Conservation (phyloP, 1,140 invertebrate species). For the Homalodisca vitripennis region DNA sequence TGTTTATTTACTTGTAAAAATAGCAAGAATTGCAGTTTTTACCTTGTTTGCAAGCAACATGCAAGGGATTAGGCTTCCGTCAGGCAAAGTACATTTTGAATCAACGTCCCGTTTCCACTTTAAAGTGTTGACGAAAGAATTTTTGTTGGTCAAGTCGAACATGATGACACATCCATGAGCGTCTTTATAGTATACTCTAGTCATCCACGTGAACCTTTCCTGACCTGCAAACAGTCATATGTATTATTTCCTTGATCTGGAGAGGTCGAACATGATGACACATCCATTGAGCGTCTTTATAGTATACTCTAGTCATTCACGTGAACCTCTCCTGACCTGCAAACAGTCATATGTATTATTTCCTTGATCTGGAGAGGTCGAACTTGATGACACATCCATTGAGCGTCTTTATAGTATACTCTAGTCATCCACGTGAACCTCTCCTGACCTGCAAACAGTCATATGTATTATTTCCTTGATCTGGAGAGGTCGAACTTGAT, state of each 20-base stretch:
- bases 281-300: slow-evolving; percentile 62
- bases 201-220: slow-evolving; percentile 63
- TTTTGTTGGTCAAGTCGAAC: slow-evolving; percentile 59
- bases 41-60: slow-evolving; percentile 62
- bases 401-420: slow-evolving; percentile 63
- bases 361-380: slow-evolving; percentile 51
- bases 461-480: slow-evolving; percentile 48
- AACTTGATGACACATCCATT: slow-evolving; percentile 63
- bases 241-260: slow-evolving; percentile 50
- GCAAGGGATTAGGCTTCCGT: slow-evolving; percentile 57
- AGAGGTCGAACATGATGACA: slow-evolving; percentile 62
- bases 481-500: slow-evolving; percentile 61
- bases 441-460: slow-evolving; percentile 54
- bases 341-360: slow-evolving; percentile 25
- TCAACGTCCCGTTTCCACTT: slow-evolving; percentile 65
- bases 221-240: slow-evolving; percentile 50
- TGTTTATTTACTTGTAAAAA: too few species aligned
- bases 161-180: slow-evolving; percentile 62
- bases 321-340: slow-evolving; percentile 61
- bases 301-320: slow-evolving; percentile 63
- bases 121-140: slow-evolving; percentile 56
- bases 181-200: slow-evolving; percentile 62
- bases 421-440: slow-evolving; percentile 63
- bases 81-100: slow-evolving; percentile 55
- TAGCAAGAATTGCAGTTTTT: not conserved